Conservation (phyloP, 2,888 invertebrate species). For the Tetragonula carbonaria region DNA sequence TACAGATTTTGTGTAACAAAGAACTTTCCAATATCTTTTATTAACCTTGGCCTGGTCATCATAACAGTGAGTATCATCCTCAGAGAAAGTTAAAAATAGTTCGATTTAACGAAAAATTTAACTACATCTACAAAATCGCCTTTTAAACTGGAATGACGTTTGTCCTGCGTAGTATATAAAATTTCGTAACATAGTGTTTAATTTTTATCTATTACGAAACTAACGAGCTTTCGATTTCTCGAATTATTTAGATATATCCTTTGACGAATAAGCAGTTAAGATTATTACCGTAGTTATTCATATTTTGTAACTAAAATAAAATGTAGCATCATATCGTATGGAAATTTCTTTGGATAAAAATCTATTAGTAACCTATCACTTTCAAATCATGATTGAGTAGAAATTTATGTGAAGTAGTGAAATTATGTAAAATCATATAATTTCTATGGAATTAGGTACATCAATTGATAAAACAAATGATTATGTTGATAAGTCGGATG, state of each 20-base stretch:
- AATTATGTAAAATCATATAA: constrained; percentile 36
- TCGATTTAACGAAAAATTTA: constrained; percentile 66
- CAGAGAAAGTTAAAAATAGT: constrained; percentile 80
- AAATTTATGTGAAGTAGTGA: constrained; percentile 31
- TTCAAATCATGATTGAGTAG: constrained; percentile 59
- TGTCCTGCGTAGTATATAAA: constrained; percentile 20
- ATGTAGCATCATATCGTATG: neutral
- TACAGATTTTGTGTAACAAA: constrained; percentile 76
- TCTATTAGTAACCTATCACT: constrained; percentile 39
- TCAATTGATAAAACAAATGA: constrained; percentile 21
- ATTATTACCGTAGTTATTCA: constrained; percentile 9
- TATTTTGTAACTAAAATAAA: constrained; percentile 1
- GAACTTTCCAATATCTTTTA: constrained; percentile 78
- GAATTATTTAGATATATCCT: constrained; percentile 21
- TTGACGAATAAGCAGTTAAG: neutral
- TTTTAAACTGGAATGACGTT: constrained; percentile 24
- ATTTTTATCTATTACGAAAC: constrained; percentile 31
- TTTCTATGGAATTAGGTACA: constrained; percentile 18
- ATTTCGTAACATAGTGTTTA: constrained; percentile 22
- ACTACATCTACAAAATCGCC: constrained; percentile 37
- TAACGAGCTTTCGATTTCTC: constrained; percentile 15
- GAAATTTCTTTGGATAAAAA: constrained; percentile 15
- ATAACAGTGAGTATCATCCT: constrained; percentile 77
- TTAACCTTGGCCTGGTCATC: constrained; percentile 82
- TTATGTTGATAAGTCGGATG: constrained; percentile 21